Evolutionary conservation across 2,113 vertebrate species (phyloP), one percentile per base, ranked within the genome.

Genomic region (Oncorhynchus tshawytscha): DNA sequence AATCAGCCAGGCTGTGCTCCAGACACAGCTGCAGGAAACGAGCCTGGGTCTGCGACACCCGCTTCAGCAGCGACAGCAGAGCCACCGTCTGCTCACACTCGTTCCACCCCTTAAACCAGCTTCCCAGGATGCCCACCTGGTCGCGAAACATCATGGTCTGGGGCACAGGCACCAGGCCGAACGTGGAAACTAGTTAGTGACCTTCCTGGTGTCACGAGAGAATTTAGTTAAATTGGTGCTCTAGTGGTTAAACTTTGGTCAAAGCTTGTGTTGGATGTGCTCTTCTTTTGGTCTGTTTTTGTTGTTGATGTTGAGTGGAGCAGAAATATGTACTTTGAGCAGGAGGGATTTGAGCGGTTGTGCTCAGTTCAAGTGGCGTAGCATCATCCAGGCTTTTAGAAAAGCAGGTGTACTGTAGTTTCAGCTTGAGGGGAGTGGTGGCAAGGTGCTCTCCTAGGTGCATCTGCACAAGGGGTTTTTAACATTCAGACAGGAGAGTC

Each of bases 111-210:
- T 99, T 99, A 88, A 99, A 99, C 98, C 98, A 99, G 82, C 96
- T 95, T 90, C 96, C 95, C 81, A 99, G 86, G 83, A 99, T 96
- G 84, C 97, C 96, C 73, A 99, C 98, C 95, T 99, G 98, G 91
- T 99, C 98, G 67, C 97, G 97, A 96, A 99, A 99, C 98, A 99
- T 99, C 97, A 98, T 99, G 96, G 91, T 96, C 94, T 90, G 93
- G 71, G 67, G 78, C 77, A 45, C 15, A 29, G 84, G 70, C 65
- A 67, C 65, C 12, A 27, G 25, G 25, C 11, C 9, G 5, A 22
- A 22, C n/a, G 20, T 22, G 34, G 22, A 9, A 9, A 24, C 12
- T 2, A 62, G 54, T 20, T 57, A 57, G 59, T 9, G n/a, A 62
- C 12, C 11, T 22, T 11, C 6, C 60, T 64, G n/a, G 20, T 34